Conservation (phyloP, 2,888 invertebrate species). For the Bhutanitis thaidina region DNA sequence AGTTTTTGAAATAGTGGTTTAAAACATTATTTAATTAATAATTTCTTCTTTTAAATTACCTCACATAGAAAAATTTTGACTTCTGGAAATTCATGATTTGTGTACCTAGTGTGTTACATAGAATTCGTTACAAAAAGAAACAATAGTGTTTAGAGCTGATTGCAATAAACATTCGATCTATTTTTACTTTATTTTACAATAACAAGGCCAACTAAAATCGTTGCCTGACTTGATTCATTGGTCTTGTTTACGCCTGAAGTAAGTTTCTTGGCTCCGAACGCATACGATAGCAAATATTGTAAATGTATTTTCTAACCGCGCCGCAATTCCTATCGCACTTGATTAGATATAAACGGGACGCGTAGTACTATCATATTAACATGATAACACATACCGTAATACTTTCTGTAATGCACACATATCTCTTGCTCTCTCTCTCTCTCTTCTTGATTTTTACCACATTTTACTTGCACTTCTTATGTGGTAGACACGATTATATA, state of each 20-base stretch:
- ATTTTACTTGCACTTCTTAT: not conserved
- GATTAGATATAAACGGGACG: conserved; percentile 28
- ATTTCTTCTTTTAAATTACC: too few species aligned
- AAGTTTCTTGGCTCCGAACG: not conserved
- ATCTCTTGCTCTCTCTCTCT: not conserved
- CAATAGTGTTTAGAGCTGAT: conserved; percentile 16
- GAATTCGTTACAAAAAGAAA: not conserved
- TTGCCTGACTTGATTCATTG: conserved; percentile 8
- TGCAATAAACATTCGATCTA: conserved; percentile 11
- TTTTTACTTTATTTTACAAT: conserved; percentile 9
- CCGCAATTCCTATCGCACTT: conserved; percentile 18
- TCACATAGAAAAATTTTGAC: too few species aligned
- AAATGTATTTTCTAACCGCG: conserved; percentile 10
- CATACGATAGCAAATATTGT: too few species aligned
- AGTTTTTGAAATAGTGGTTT: too few species aligned
- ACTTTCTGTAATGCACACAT: conserved; percentile 10
- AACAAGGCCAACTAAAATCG: conserved; percentile 8
- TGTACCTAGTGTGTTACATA: too few species aligned
- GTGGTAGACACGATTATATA: not conserved
- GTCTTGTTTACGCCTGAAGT: conserved; percentile 8
- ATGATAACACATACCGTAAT: conserved; percentile 20
- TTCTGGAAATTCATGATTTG: too few species aligned
- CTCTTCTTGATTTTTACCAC: not conserved
- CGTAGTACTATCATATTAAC: conserved; percentile 20
- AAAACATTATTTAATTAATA: too few species aligned